A percentile compares a stretch with the other conserved stretches of the same genome.
Evolutionary conservation across 2,888 invertebrate genomes (phyloP).

Genomic region (Xestia ashworthii): DNA sequence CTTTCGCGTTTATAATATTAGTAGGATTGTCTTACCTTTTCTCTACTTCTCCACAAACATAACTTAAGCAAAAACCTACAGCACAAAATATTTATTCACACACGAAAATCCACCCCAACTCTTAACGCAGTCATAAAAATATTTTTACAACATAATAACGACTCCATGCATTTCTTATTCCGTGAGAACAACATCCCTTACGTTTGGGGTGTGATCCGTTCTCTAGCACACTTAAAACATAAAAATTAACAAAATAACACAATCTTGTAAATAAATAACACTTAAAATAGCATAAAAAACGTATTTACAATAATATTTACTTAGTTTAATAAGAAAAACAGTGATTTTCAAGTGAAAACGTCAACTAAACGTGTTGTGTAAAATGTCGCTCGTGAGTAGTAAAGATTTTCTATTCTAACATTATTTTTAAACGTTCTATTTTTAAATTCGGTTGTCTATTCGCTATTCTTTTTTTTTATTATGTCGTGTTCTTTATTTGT

Average conservation of each 20-base stretch:
- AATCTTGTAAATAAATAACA: conserved; percentile 76
- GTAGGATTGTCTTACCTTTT: background rate
- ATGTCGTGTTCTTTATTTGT: conserved; percentile 26
- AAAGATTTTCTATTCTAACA: conserved; percentile 78
- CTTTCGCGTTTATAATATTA: too few species aligned
- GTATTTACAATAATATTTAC: conserved; percentile 41
- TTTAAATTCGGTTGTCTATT: conserved; percentile 57
- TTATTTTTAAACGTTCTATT: conserved; percentile 73
- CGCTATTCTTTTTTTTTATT: conserved; percentile 30
- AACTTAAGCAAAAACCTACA: background rate
- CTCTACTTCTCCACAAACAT: background rate
- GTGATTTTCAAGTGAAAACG: conserved; percentile 53
- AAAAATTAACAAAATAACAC: conserved; percentile 82
- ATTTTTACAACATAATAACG: conserved; percentile 62
- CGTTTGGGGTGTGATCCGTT: conserved; percentile 87
- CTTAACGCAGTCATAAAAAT: conserved; percentile 52
- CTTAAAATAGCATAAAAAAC: conserved; percentile 55
- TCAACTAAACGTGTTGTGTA: conserved; percentile 25
- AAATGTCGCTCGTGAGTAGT: conserved; percentile 79
- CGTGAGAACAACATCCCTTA: conserved; percentile 81
- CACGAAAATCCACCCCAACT: conserved; percentile 40
- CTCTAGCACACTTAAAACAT: conserved; percentile 79
- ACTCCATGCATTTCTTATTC: conserved; percentile 76
- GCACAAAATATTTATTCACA: conserved; percentile 28
- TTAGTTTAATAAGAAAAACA: conserved; percentile 22